Conservation (phyloP, 2,888 invertebrate species). For the Aphodius sticticus region DNA sequence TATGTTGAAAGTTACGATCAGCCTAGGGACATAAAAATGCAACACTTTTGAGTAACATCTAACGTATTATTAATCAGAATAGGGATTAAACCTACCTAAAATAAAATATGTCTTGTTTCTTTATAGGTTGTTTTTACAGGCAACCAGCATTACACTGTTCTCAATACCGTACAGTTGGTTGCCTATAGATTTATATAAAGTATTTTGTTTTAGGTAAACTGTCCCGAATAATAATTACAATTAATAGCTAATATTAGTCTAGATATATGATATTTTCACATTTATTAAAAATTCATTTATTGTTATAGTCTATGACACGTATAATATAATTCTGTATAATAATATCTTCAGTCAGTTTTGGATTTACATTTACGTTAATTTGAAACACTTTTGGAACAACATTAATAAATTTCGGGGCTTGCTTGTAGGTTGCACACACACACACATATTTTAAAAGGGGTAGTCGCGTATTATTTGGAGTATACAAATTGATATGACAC, state of each 20-base stretch:
- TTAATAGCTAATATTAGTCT: not conserved
- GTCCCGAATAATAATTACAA: not conserved
- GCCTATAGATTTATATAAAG: too few species aligned
- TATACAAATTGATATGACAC: slow-evolving; percentile 4
- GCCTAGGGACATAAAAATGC: slow-evolving; percentile 4
- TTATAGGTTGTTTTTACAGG: slow-evolving; percentile 16
- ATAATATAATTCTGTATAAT: not conserved
- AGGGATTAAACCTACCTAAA: not conserved
- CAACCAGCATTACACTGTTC: not conserved
- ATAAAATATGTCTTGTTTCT: not conserved
- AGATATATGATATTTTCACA: not conserved
- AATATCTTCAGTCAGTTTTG: not conserved
- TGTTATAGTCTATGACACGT: not conserved
- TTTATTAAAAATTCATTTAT: not conserved
- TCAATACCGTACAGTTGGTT: not conserved
- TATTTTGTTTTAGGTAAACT: not conserved
- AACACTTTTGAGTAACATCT: slow-evolving; percentile 26
- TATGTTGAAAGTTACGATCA: slow-evolving; percentile 39
- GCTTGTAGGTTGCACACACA: not conserved
- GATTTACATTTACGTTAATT: not conserved
- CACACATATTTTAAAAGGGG: not conserved
- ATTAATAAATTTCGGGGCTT: not conserved
- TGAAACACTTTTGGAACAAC: slow-evolving; percentile 4
- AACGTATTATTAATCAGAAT: slow-evolving; percentile 31
- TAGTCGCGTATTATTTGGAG: not conserved